Evolutionary conservation across 2,888 invertebrate species (phyloP), one percentile per base, ranked within the genome.

Genomic region (Ophonus ardosiacus): DNA sequence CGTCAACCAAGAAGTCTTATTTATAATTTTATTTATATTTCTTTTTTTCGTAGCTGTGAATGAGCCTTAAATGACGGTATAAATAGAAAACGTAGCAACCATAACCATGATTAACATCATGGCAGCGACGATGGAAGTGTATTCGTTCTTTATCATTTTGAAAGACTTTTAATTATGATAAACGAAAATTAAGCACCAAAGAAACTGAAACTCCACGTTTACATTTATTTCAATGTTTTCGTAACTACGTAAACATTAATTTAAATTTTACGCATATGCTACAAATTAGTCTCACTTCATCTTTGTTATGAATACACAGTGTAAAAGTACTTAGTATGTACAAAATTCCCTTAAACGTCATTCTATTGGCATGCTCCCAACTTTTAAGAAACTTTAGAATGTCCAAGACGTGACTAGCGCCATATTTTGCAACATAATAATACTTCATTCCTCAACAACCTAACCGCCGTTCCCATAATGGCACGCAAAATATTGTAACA

Each of bases 381-480:
- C n/a, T 38, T 31, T 31, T 68, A 13, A 31, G 15, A 31, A n/a
- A 68, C 6, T 68, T 24, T 24, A 68, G 38, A 68, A 68, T 68
- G 38, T 24, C n/a, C 68, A 68, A 38, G n/a, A 68, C 68, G 68
- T 68, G 68, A 68, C 68, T 38, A 38, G 68, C 68, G 68, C 68
- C 68, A 38, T n/a, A 68, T 68, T 68, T 68, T 68, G 68, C 68
- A 68, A 68, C 15, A 38, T 68, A 68, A 65, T 65, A 65, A 68
- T 31, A 68, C n/a, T 68, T 15, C 38, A 24, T 31, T 21, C 63
- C 13, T 63, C 63, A 63, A 63, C 43, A 1, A 13, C 43, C 15
- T 31, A 15, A 61, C 59, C 68, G 68, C 38, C 68, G 38, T 68
- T 68, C 68, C 68, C 68, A 68, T 68, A 31, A 38, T 68, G 68